These are phyloP conservation scores for Drosophila kokeensis DNA, from an alignment of 2,888 invertebrate genomes.

Conservation along the genomic window DNA sequence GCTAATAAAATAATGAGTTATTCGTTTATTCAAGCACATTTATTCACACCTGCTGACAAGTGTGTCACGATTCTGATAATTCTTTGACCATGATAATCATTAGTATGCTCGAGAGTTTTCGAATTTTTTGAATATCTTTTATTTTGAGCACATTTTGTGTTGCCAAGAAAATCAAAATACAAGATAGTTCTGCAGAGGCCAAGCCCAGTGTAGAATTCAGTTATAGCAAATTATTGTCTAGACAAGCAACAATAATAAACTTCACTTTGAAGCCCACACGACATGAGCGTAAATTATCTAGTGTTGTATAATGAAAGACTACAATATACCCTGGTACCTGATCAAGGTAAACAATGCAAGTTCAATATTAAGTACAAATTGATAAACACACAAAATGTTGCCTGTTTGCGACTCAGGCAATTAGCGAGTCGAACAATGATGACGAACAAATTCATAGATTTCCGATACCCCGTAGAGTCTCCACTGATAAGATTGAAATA, in stretches of 20 bases:
- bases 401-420: slow-evolving; percentile 42
- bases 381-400: slow-evolving; percentile 34
- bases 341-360: slow-evolving; percentile 10
- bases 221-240: slow-evolving; percentile 21
- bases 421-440: slow-evolving; percentile 42
- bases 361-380: slow-evolving; percentile 28
- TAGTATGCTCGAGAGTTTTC: slow-evolving; percentile 28
- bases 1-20: slow-evolving; percentile 21
- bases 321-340: slow-evolving; percentile 18
- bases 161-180: slow-evolving; percentile 15
- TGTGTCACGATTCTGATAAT: slow-evolving; percentile 40
- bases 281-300: slow-evolving; percentile 14
- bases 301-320: neutral
- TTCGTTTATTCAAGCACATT: slow-evolving; percentile 19
- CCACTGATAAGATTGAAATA: slow-evolving; percentile 61
- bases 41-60: slow-evolving; percentile 60
- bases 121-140: neutral
- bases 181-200: slow-evolving; percentile 19
- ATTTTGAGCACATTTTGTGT: slow-evolving; percentile 8
- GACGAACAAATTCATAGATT: slow-evolving; percentile 19
- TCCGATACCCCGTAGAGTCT: slow-evolving; percentile 9
- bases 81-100: slow-evolving; percentile 17
- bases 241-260: slow-evolving; percentile 22
- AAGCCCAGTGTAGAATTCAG: slow-evolving; percentile 33
- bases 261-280: slow-evolving; percentile 27